These are phyloP conservation scores for Pungitius pungitius DNA, from an alignment of 2,113 vertebrate genomes.

Conservation along the genomic window DNA sequence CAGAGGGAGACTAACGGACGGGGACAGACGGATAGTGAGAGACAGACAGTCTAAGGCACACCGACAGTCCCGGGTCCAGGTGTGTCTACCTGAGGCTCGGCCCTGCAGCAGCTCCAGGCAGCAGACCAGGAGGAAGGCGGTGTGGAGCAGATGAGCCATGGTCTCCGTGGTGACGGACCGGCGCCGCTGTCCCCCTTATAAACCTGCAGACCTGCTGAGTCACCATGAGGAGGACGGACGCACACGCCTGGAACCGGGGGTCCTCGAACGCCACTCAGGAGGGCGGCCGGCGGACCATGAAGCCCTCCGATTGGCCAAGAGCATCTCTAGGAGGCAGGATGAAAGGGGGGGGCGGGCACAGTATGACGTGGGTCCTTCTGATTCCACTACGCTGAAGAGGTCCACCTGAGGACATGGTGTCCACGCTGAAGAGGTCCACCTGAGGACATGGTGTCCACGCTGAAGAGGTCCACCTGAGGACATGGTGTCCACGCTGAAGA, in stretches of 20 bases:
- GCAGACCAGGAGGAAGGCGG: constrained; percentile 48
- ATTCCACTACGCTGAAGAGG: neutral
- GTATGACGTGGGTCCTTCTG: constrained; percentile 6
- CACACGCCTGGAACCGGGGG: constrained; percentile 42
- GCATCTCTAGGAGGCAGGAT: neutral
- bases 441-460: neutral
- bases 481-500: neutral
- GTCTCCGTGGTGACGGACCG: constrained; percentile 33
- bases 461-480: neutral
- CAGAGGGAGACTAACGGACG: neutral
- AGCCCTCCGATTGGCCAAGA: constrained; percentile 45
- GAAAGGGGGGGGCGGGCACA: neutral
- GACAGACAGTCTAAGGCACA: neutral
- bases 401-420: neutral
- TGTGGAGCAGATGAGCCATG: constrained; percentile 51
- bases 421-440: neutral
- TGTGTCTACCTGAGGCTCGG: constrained; percentile 59
- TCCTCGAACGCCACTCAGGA: constrained; percentile 22
- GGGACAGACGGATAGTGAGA: neutral
- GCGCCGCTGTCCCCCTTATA: constrained; percentile 38
- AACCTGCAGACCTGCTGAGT: constrained; percentile 61
- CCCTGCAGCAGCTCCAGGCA: constrained; percentile 42
- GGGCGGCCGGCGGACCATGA: neutral
- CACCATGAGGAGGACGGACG: constrained; percentile 25
- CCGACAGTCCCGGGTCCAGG: neutral